Evolutionary conservation across 2,888 invertebrate genomes (phyloP), one percentile per base, ranked within the genome.

Genomic region (Pimpla rufipes): DNA sequence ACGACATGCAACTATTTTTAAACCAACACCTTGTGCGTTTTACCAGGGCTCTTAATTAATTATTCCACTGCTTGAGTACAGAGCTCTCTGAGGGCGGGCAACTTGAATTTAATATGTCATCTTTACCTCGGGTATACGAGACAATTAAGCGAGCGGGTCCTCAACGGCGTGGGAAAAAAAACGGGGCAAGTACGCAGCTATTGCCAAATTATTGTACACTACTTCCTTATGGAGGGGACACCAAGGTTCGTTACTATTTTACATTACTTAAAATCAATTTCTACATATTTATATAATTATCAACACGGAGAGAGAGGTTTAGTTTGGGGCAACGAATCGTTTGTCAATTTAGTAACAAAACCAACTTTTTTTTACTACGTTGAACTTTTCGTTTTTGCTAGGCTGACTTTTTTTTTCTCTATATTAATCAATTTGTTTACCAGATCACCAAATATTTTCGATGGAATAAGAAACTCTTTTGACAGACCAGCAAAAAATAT

Each of bases 1-100:
- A 92, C 90, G 87, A 89, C 91, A 92, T 92, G 92, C 86, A 79
- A 79, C 86, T 85, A 86, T 83, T 62, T 79, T 84, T 64, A 79
- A 79, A 82, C 85, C 85, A 78, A 84, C 85, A 85, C 85, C 84
- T 81, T 84, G 84, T 84, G 85, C 84, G 59, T 50, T 70, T 83
- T 82, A 84, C 78, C 82, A 35, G 66, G 81, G 35, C 45, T 66
- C 21, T 50, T 79, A 23, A 75, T 67, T 50, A 66, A 71, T 70
- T 68, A 64, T 45, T 29, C 23, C 50, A 79, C 45, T 45, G 40
- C 55, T 59, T 50, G 29, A 35, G 67, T 40, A 18, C 0, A 5
- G n/a, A 47, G 18, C 8, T 64, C 6, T 35, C 29, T 18, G 37
- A 2, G 16, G 13, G 21, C 16, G 73, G 59, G 59, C 37, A 10